Evolutionary conservation across 2,888 invertebrate species (phyloP).

Genomic region (Lasius platythorax): DNA sequence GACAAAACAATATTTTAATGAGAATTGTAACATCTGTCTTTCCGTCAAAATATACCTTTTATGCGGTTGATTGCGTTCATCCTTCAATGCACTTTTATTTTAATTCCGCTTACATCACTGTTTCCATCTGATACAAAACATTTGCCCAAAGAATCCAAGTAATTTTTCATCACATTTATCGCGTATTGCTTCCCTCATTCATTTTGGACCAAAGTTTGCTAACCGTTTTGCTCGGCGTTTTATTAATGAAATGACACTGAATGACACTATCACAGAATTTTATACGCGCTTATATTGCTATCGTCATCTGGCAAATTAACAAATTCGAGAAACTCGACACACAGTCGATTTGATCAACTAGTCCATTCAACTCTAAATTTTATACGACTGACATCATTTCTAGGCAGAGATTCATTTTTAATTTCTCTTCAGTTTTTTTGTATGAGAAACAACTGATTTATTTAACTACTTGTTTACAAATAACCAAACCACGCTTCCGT

Average conservation of each 20-base stretch:
- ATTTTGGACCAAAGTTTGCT: background rate
- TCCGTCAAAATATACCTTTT: conserved; percentile 24
- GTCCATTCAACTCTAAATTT: background rate
- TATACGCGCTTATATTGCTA: background rate
- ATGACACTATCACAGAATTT: conserved; percentile 14
- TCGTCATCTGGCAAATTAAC: conserved; percentile 1
- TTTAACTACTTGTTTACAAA: background rate
- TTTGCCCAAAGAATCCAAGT: background rate
- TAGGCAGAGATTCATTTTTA: background rate
- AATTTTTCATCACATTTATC: background rate
- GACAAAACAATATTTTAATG: background rate
- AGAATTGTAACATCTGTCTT: background rate
- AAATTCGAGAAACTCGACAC: background rate
- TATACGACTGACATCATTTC: background rate
- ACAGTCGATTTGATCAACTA: background rate
- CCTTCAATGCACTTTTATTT: conserved; percentile 15
- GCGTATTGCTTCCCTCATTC: background rate
- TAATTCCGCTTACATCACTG: too few relatives aligned
- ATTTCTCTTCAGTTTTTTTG: conserved; percentile 2
- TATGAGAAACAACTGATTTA: background rate
- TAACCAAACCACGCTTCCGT: background rate
- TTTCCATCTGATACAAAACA: background rate
- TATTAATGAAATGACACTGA: conserved; percentile 1
- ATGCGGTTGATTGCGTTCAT: background rate
- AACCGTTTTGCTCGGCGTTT: background rate